Percentiles rank a stretch among this genome's conserved stretches.
These are phyloP conservation scores for Poeciliopsis occidentalis DNA, from an alignment of 2,113 vertebrate species.

Conservation along the genomic window DNA sequence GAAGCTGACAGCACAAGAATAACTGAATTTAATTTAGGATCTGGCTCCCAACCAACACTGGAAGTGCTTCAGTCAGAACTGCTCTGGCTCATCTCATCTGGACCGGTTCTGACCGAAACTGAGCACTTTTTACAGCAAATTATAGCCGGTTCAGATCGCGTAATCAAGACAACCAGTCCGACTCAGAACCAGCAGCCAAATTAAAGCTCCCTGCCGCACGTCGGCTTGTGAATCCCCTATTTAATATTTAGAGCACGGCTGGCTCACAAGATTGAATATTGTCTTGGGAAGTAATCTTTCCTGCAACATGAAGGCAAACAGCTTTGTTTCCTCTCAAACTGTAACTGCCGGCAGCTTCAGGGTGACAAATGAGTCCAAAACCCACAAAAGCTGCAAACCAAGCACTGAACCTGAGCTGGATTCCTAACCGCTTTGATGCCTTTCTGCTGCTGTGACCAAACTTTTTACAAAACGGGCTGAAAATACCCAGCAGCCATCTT, in stretches of 20 bases:
- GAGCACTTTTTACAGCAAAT: neutral
- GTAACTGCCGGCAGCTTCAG: conserved; percentile 6
- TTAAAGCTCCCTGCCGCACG: neutral
- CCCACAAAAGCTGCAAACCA: neutral
- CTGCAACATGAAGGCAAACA: neutral
- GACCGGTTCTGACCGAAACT: neutral
- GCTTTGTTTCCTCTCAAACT: neutral
- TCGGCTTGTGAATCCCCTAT: neutral
- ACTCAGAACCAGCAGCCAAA: neutral
- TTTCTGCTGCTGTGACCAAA: conserved; percentile 4
- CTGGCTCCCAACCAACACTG: neutral
- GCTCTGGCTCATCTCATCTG: neutral
- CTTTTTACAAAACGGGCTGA: no score
- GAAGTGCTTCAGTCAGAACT: neutral
- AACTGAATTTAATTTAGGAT: neutral
- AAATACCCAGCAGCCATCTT: no score
- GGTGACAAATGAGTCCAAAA: conserved; percentile 18
- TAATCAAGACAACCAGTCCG: neutral
- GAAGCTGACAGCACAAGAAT: neutral
- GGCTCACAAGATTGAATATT: neutral
- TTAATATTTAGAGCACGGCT: neutral
- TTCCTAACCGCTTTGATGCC: neutral
- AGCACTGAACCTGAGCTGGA: conserved; percentile 14
- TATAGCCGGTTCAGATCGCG: neutral
- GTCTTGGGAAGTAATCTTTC: neutral